Conservation (phyloP, 1,140 invertebrate species). For the Euura lappo region DNA sequence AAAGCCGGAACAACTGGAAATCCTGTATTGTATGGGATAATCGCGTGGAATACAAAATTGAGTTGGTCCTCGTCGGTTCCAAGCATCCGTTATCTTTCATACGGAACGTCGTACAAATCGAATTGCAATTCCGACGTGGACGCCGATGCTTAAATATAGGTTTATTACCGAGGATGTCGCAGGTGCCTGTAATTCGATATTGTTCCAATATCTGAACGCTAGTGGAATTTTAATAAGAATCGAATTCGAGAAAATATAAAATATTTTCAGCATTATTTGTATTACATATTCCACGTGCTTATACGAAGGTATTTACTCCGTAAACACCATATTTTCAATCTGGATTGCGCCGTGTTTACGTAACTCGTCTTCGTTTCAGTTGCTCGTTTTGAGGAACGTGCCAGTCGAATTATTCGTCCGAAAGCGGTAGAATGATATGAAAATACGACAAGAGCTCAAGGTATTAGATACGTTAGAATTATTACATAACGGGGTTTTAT, state of each 20-base stretch:
- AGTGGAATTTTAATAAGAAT: background rate
- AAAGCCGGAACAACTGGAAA: background rate
- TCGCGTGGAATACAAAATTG: background rate
- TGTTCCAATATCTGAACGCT: background rate
- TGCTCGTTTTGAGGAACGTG: too few species aligned
- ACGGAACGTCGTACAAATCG: background rate
- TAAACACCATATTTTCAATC: background rate
- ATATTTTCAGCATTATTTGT: background rate
- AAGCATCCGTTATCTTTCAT: background rate
- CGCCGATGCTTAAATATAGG: too few species aligned
- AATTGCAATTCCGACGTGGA: background rate
- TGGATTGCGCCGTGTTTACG: background rate
- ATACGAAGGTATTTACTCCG: background rate
- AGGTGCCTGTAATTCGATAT: too few species aligned
- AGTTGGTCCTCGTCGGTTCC: background rate
- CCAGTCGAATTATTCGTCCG: too few species aligned
- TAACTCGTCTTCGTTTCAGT: background rate
- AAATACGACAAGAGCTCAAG: too few species aligned
- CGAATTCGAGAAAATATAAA: background rate
- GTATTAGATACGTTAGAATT: too few species aligned
- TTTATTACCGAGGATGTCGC: too few species aligned
- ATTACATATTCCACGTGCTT: background rate
- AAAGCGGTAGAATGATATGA: too few species aligned
- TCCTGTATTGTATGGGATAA: background rate
- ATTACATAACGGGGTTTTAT: too few species aligned